These are phyloP conservation scores for Holothuria scabra DNA, from an alignment of 53 echinoderm and acorn worm species.

Conservation along the genomic window DNA sequence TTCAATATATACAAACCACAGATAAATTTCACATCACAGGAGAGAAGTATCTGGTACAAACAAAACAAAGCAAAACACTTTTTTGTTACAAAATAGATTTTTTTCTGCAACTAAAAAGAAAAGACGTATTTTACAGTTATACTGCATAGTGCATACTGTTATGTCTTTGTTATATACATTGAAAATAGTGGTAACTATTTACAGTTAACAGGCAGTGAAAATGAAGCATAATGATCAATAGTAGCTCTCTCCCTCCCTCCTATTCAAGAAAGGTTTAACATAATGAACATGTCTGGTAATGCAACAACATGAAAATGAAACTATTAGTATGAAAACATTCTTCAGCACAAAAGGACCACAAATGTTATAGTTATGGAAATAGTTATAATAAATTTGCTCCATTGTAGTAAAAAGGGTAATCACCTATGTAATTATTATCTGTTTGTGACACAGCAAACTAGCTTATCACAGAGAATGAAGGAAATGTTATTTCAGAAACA, in stretches of 20 bases:
- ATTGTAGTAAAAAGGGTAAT: too few relatives aligned
- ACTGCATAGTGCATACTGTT: conserved; percentile 32
- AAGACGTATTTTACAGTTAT: conserved; percentile 27
- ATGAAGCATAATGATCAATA: background rate
- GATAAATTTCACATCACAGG: conserved; percentile 3
- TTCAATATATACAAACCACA: conserved; percentile 43
- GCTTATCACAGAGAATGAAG: too few relatives aligned
- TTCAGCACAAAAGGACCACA: too few relatives aligned
- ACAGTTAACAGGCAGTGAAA: conserved; percentile 39
- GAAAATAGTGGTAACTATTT: conserved; percentile 7
- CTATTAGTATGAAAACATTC: too few relatives aligned
- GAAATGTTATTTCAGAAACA: conserved; percentile 25
- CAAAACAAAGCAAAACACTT: background rate
- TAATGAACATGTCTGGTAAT: too few relatives aligned
- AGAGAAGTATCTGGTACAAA: background rate
- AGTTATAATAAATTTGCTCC: too few relatives aligned
- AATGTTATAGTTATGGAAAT: too few relatives aligned
- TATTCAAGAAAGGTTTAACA: too few relatives aligned
- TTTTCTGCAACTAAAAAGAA: background rate
- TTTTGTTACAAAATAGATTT: conserved; percentile 30
- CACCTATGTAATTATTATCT: too few relatives aligned
- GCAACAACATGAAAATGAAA: too few relatives aligned
- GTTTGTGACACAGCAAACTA: too few relatives aligned
- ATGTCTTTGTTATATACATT: conserved; percentile 31
- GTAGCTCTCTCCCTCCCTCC: too few relatives aligned